Percentiles rank a stretch among this genome's conserved stretches.
Conservation (phyloP, 2,888 invertebrate species). For the Ectemnius cavifrons region DNA sequence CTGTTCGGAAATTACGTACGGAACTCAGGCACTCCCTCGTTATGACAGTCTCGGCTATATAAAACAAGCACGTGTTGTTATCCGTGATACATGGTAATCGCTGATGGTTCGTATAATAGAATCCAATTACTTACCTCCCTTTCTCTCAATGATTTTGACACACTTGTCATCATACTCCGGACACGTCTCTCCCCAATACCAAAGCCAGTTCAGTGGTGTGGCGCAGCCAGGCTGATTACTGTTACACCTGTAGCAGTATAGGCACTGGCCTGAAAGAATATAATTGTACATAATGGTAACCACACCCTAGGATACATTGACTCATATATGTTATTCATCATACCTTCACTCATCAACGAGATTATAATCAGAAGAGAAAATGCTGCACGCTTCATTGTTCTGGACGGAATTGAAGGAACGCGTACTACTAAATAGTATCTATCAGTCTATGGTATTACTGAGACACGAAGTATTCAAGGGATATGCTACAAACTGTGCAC, state of each 20-base stretch:
- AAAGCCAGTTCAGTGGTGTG: constrained; percentile 89
- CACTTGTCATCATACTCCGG: constrained; percentile 92
- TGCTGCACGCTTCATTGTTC: constrained; percentile 34
- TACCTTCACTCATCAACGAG: constrained; percentile 51
- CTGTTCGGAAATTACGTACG: constrained; percentile 87
- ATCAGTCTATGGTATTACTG: not conserved
- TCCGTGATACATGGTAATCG: too few species aligned
- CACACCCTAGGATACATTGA: constrained; percentile 14
- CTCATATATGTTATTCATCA: not conserved
- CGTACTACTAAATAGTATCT: not conserved
- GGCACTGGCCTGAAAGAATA: constrained; percentile 79
- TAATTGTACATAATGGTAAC: not conserved
- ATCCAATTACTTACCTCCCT: constrained; percentile 84
- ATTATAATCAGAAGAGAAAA: constrained; percentile 36
- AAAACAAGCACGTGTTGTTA: too few species aligned
- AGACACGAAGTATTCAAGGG: not conserved
- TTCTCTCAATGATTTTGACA: constrained; percentile 91
- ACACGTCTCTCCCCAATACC: constrained; percentile 88
- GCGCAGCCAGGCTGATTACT: constrained; percentile 94
- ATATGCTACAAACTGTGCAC: too few species aligned
- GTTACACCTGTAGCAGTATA: constrained; percentile 94
- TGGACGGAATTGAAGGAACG: not conserved
- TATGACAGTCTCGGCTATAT: constrained; percentile 86
- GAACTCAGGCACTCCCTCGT: constrained; percentile 92
- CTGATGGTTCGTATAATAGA: not conserved